Conservation (phyloP, 2,113 vertebrate genomes). For the Hypocryptadius cinnamomeus region DNA sequence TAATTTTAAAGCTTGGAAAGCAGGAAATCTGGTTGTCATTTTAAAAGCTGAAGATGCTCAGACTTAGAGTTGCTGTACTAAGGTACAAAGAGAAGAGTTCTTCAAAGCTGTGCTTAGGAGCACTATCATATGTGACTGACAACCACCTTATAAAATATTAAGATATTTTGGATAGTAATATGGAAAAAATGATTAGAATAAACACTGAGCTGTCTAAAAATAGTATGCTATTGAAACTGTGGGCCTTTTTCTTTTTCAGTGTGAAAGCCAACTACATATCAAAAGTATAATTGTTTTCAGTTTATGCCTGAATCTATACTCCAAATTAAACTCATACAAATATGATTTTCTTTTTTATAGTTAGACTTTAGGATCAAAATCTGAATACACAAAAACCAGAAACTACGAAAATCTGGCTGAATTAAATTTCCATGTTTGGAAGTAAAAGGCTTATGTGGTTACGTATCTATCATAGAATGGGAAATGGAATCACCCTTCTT, state of each 20-base stretch:
- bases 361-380: conserved; percentile 2
- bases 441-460: background rate
- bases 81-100: background rate
- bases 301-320: background rate
- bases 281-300: conserved; percentile 11
- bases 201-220: conserved; percentile 30
- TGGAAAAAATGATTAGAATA: conserved; percentile 35
- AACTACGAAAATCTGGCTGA: background rate
- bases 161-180: background rate
- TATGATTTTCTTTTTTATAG: conserved; percentile 28
- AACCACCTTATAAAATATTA: conserved; percentile 36
- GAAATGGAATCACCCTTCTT: background rate
- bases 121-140: background rate
- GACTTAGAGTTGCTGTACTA: background rate
- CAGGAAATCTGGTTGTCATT: background rate
- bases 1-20: background rate
- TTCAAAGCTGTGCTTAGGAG: conserved; percentile 5
- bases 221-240: background rate
- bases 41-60: background rate
- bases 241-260: background rate
- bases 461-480: background rate
- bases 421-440: conserved; percentile 42
- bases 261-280: conserved; percentile 12
- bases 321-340: conserved; percentile 25
- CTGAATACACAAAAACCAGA: background rate